These are phyloP conservation scores for Rhimphoctona megacephalus DNA, from an alignment of 2,888 invertebrate species.

Conservation along the genomic window DNA sequence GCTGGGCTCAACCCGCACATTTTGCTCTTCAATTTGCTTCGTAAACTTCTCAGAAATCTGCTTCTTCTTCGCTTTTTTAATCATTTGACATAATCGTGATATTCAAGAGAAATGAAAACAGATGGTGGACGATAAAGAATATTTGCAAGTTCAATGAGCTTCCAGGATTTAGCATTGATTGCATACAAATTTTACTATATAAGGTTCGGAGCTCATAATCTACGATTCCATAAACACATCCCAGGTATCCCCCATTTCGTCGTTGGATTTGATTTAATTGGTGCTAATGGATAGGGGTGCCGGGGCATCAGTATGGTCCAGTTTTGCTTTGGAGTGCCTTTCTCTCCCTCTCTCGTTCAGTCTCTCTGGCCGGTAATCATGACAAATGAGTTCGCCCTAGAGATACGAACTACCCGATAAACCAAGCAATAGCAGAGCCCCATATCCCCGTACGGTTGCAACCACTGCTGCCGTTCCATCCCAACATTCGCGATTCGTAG, in stretches of 20 bases:
- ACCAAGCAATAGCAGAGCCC: constrained; percentile 57
- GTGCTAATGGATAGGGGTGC: constrained; percentile 81
- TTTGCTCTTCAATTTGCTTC: neutral
- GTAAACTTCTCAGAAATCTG: too few species aligned
- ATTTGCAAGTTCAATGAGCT: constrained; percentile 46
- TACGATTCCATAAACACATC: constrained; percentile 76
- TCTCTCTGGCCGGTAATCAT: constrained; percentile 68
- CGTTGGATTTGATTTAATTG: constrained; percentile 80
- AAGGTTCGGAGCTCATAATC: constrained; percentile 65
- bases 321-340: constrained; percentile 59
- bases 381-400: constrained; percentile 70
- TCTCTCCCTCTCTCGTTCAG: constrained; percentile 22
- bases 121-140: constrained; percentile 20
- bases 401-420: constrained; percentile 62
- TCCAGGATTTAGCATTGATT: constrained; percentile 33
- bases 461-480: neutral
- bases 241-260: constrained; percentile 64
- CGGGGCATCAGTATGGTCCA: constrained; percentile 79
- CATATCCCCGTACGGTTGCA: constrained; percentile 4
- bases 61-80: constrained; percentile 8
- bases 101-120: neutral
- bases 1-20: constrained; percentile 10
- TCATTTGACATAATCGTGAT: neutral
- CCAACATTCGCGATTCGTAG: constrained; percentile 29
- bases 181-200: constrained; percentile 46